Conservation (phyloP, 2,113 vertebrate genomes). For the Dicerorhinus sumatrensis region DNA sequence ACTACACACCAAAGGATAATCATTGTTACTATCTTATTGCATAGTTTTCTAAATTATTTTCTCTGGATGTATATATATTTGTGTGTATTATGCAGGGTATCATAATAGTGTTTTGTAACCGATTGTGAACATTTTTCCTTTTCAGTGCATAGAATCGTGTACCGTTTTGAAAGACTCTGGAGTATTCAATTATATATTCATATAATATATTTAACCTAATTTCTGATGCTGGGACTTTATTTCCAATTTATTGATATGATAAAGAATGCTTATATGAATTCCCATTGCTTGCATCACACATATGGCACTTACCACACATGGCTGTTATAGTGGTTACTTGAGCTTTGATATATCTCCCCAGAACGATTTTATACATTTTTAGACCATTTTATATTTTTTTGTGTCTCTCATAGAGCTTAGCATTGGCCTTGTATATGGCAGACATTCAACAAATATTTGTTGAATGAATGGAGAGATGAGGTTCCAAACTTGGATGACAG, state of each 20-base stretch:
- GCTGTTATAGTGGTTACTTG: not conserved
- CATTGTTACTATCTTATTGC: not conserved
- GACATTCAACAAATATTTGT: not conserved
- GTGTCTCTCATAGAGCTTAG: not conserved
- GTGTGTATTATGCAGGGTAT: not conserved
- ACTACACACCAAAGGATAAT: not conserved
- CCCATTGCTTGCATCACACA: not conserved
- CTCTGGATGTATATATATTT: not conserved
- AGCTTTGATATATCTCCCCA: not conserved
- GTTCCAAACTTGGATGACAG: not conserved
- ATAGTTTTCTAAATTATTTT: conserved; percentile 1
- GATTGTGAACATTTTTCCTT: not conserved
- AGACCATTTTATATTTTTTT: not conserved
- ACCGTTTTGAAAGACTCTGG: not conserved
- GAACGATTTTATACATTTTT: conserved; percentile 32
- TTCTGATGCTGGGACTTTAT: not conserved
- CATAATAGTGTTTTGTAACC: not conserved
- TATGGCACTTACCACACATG: not conserved
- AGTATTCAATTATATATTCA: conserved; percentile 7
- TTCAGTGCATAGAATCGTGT: not conserved
- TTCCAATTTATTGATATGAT: not conserved
- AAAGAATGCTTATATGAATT: not conserved
- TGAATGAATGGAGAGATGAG: not conserved
- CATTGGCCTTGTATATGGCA: not conserved
- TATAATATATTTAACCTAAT: conserved; percentile 15